Evolutionary conservation across 2,888 invertebrate genomes (phyloP), one percentile per base, ranked within the genome.

Genomic region (Galeopsomyia nigrocyanea): DNA sequence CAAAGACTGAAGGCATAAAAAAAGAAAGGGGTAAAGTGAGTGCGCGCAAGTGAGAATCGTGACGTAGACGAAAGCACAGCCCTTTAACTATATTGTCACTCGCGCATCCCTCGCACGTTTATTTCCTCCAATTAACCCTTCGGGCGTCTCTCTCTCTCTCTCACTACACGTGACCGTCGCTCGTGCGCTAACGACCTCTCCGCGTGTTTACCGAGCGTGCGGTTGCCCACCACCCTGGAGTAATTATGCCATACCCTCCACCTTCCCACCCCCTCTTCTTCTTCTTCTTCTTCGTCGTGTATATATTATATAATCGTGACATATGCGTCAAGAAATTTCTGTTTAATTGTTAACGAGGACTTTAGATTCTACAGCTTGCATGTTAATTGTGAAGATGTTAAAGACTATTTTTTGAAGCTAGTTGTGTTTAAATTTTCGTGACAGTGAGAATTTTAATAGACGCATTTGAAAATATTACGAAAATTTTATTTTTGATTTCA

Each of bases 101-200:
- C 67, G 63, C 58, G 68, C 46, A 67, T 49, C 66, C 53, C 61
- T 53, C 31, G 16, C 19, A 76, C 78, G 75, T 77, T 82, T 81
- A 82, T 81, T 81, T 81, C 83, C 81, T 84, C 84, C 85, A 85
- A 85, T 84, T 84, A 85, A 84, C 84, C 83, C 83, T 83, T 83
- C 82, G 81, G 77, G 80, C 58, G 71, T 47, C 62, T 53, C 26
- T 60, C 70, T 57, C 56, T 62, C 61, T 75, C 72, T 53, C 21
- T n/a, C 17, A 9, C 17, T 53, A 19, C 72, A 70, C 75, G 75
- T 69, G 75, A 74, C 71, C 56, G 19, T 19, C 56, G 63, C 47
- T 47, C 39, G 39, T 60, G 50, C 75, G 77, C 76, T 77, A 77
- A 75, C 76, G 76, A 76, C 75, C 75, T 57, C 72, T 21, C 55